Base-by-base conservation (phyloP, 1,140 invertebrate genomes). In the Drosophila lini region DNA sequence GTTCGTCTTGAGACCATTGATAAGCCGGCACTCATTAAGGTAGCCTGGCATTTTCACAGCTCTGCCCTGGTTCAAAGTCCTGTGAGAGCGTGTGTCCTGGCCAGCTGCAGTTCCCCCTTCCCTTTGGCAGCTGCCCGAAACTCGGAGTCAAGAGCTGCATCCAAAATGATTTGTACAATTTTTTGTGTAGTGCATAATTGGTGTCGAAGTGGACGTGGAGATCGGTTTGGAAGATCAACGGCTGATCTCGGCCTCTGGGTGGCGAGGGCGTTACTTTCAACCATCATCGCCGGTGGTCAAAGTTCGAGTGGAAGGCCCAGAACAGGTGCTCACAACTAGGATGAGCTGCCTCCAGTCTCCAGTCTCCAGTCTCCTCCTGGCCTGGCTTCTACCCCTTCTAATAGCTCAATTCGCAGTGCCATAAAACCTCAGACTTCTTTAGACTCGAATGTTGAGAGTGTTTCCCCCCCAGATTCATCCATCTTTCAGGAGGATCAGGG, bases 351-450 rank as follows among this genome's bases (percentile, higher is more conserved):
- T 10, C 10, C 16, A 19, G 41, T 5, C 41, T 10, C 10, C 16
- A 19, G 41, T 42, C n/a, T 28, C 5, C 25, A 28, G 25, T 28
- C 25, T 28, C 25, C 25, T 28, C n/a, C 41, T 11, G 40, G 5
- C 16, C 11, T 9, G 31, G 9, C 45, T n/a, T 1, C 7, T 11
- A 0, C 28, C 25, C 50, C 22, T 13, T 60, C 78, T 85, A 86
- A 85, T 85, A 86, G 81, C 81, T 85, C 79, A 85, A 85, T 85
- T 84, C 78, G 73, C 81, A 85, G 48, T 53, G 78, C 60, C 63
- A 69, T 84, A 83, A 82, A 82, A 78, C n/a, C 38, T 9, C 25
- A 19, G 25, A 47, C 22, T 47, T 25, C 22, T 25, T 15, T 36
- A 45, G 28, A 44, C 75, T 44, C 44, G 34, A 32, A 36, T 53